Percentiles rank a stretch among this genome's conserved stretches.
These are phyloP conservation scores for Drosophila affinis DNA, from an alignment of 2,888 invertebrate species.

Conservation along the genomic window DNA sequence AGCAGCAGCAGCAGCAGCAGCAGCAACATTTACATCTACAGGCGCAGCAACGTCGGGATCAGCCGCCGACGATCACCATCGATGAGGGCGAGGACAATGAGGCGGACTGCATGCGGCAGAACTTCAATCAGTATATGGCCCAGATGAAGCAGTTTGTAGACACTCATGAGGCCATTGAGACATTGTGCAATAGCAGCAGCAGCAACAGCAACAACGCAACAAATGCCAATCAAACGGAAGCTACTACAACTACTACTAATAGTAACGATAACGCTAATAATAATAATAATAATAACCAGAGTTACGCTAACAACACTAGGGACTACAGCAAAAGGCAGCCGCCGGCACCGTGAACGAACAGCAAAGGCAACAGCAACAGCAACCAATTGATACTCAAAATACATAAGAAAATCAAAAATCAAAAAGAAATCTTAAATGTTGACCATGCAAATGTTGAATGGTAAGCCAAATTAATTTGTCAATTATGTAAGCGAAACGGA, in stretches of 20 bases:
- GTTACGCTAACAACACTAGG: constrained; percentile 62
- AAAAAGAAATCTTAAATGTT: constrained; percentile 54
- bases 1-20: constrained; percentile 47
- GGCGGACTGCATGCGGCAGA: constrained; percentile 59
- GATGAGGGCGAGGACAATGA: constrained; percentile 74
- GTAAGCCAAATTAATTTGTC: constrained; percentile 78
- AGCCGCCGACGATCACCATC: constrained; percentile 62
- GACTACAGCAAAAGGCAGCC: constrained; percentile 65
- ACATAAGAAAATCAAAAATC: constrained; percentile 30
- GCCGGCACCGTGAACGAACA: constrained; percentile 42
- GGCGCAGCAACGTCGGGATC: constrained; percentile 29
- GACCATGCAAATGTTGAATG: constrained; percentile 75
- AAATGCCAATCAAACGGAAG: constrained; percentile 74
- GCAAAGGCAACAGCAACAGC: constrained; percentile 24
- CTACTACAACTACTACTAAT: constrained; percentile 63
- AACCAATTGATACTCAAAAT: constrained; percentile 71
- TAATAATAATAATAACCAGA: constrained; percentile 52
- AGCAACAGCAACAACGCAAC: constrained; percentile 45
- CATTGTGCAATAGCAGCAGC: constrained; percentile 66
- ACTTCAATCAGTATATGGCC: constrained; percentile 67
- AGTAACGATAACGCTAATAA: constrained; percentile 46
- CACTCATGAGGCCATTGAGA: constrained; percentile 44
- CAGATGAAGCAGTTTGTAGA: constrained; percentile 64
- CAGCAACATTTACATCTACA: constrained; percentile 27
- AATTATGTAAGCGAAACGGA: constrained; percentile 55